Evolutionary conservation across 2,797 vertebrate species (phyloP).

Genomic region (Sebastes cheni): DNA sequence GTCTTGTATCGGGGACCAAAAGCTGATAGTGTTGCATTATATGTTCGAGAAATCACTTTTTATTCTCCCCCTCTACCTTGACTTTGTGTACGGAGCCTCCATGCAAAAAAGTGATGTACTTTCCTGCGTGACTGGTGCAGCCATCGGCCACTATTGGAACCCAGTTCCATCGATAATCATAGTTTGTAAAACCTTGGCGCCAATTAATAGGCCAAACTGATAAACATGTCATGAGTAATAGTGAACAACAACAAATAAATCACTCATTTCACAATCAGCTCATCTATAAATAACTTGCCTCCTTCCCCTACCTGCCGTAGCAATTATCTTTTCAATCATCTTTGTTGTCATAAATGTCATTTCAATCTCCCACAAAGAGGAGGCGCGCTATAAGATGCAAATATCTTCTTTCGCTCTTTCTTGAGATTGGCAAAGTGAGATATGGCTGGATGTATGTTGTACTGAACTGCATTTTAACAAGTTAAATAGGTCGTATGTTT

Average conservation of each 20-base stretch:
- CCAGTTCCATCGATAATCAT: no score
- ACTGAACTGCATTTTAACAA: not conserved
- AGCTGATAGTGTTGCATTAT: no score
- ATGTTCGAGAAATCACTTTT: no score
- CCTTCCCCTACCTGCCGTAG: not conserved
- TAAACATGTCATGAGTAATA: not conserved
- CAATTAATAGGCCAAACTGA: no score
- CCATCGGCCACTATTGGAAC: no score
- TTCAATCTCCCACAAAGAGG: not conserved
- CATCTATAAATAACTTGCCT: not conserved
- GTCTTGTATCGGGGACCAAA: no score
- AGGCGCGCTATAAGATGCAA: not conserved
- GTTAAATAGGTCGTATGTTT: constrained; percentile 11
- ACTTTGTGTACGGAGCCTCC: no score
- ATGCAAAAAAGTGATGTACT: no score
- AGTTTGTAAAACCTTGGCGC: no score
- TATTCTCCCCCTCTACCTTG: no score
- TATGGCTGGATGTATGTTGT: not conserved
- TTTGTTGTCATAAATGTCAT: not conserved
- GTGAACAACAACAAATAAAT: not conserved
- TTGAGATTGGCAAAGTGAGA: not conserved
- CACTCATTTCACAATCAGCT: not conserved
- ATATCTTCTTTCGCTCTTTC: not conserved
- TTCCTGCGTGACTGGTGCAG: no score
- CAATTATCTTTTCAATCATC: not conserved